Evolutionary conservation across 2,888 invertebrate genomes (phyloP).

Genomic region (Hemaris fuciformis): DNA sequence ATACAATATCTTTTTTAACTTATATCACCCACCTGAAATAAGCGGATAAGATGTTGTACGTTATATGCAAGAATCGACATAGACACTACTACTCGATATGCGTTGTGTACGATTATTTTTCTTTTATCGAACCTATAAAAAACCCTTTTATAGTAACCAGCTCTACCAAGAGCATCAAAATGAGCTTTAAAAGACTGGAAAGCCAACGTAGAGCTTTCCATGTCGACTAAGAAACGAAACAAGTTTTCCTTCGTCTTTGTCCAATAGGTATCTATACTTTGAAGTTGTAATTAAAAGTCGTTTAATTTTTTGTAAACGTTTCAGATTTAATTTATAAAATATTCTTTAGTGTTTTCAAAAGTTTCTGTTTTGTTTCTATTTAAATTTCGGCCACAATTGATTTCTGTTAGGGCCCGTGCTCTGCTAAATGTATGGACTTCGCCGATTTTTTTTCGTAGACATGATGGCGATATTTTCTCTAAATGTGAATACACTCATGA

Average conservation of each 20-base stretch:
- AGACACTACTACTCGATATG: slow-evolving; percentile 44
- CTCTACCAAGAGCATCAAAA: slow-evolving; percentile 54
- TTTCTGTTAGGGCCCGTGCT: too few species aligned
- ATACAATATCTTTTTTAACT: too few species aligned
- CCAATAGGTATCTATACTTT: too few species aligned
- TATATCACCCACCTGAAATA: slow-evolving; percentile 47
- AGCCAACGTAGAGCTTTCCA: slow-evolving; percentile 19
- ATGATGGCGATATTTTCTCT: too few species aligned
- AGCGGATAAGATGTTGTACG: slow-evolving; percentile 57
- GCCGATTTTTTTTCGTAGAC: too few species aligned
- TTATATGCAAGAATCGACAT: slow-evolving; percentile 52
- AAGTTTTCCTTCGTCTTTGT: neutral
- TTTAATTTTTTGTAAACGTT: too few species aligned
- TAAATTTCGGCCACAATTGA: too few species aligned
- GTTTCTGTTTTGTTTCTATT: too few species aligned
- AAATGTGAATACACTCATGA: too few species aligned
- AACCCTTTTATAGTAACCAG: slow-evolving; percentile 60
- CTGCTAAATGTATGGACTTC: too few species aligned
- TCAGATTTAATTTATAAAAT: neutral
- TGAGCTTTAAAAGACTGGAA: slow-evolving; percentile 54
- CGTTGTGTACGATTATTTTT: slow-evolving; percentile 40
- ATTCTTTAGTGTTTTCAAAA: too few species aligned
- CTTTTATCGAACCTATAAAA: neutral
- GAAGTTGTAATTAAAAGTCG: neutral
- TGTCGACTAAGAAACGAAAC: neutral